Percentiles rank a stretch among this genome's conserved stretches.
Evolutionary conservation across 2,113 vertebrate species (phyloP).

Genomic region (Psittacus erithacus): DNA sequence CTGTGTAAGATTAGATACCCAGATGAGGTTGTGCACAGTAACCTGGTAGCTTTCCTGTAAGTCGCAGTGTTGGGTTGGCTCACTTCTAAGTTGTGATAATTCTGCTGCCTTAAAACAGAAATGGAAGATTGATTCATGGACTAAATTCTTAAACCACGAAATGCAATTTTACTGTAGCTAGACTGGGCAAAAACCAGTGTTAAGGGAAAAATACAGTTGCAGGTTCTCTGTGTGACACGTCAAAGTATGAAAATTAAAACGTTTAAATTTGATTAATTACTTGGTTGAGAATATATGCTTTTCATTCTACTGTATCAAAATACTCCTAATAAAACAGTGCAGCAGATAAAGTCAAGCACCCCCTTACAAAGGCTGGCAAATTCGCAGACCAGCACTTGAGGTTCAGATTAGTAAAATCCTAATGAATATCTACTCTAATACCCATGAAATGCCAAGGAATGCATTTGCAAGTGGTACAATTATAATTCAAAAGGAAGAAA

Average conservation of each 20-base stretch:
- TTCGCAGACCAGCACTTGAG: constrained; percentile 62
- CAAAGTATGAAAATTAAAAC: constrained; percentile 9
- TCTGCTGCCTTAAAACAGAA: background rate
- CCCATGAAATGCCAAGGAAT: constrained; percentile 47
- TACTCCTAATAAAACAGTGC: constrained; percentile 19
- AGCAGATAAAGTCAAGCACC: constrained; percentile 55
- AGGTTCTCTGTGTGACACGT: background rate
- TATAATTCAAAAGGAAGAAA: background rate
- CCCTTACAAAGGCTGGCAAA: constrained; percentile 45
- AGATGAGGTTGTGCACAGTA: background rate
- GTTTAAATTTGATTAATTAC: constrained; percentile 40
- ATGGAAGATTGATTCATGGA: constrained; percentile 37
- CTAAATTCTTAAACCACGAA: constrained; percentile 54
- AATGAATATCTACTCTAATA: constrained; percentile 61
- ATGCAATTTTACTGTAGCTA: constrained; percentile 27
- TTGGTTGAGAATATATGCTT: constrained; percentile 6
- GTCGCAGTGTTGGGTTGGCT: background rate
- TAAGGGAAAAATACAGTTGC: background rate
- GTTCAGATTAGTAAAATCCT: constrained; percentile 63
- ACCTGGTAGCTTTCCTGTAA: background rate
- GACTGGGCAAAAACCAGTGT: constrained; percentile 1
- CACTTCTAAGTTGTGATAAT: background rate
- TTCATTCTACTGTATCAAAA: constrained; percentile 38
- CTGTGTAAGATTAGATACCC: background rate
- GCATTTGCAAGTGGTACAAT: constrained; percentile 26